phyloP scores from a whole-genome alignment of 2,888 invertebrate species.

The Campoplex capitator region DNA sequence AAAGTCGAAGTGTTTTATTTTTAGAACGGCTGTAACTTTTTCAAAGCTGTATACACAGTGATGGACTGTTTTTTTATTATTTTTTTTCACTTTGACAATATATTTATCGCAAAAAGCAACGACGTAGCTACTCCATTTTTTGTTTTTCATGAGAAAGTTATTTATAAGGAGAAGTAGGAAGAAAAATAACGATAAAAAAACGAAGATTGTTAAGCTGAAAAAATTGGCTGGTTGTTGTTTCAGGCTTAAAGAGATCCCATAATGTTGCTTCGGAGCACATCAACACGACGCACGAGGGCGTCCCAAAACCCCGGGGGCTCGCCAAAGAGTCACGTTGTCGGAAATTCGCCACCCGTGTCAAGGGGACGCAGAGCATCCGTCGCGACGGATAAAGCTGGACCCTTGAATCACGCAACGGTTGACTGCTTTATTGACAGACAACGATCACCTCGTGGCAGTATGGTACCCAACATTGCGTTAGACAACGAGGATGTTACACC shows the following conservation, averaged over 20 bases:
- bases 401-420: conserved; percentile 83
- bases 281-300: conserved; percentile 88
- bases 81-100: too few relatives aligned
- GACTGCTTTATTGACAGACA: conserved; percentile 84
- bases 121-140: neutral
- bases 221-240: conserved; percentile 33
- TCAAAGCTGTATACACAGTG: neutral
- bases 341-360: conserved; percentile 74
- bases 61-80: neutral
- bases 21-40: neutral
- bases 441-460: conserved; percentile 87
- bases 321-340: conserved; percentile 86
- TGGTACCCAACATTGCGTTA: conserved; percentile 87
- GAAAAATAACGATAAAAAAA: neutral
- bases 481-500: conserved; percentile 84
- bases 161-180: neutral
- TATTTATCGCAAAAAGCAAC: neutral
- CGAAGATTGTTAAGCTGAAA: too few relatives aligned
- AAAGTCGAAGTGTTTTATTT: neutral
- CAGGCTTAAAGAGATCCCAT: conserved; percentile 73
- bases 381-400: conserved; percentile 82
- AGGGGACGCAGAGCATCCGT: conserved; percentile 81
- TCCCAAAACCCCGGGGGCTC: conserved; percentile 89
- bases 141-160: neutral
- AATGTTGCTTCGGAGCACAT: conserved; percentile 90